Percentiles rank a stretch among this genome's conserved stretches.
These are phyloP conservation scores for Drosophila multiciliata DNA, from an alignment of 2,888 invertebrate genomes.

Conservation along the genomic window DNA sequence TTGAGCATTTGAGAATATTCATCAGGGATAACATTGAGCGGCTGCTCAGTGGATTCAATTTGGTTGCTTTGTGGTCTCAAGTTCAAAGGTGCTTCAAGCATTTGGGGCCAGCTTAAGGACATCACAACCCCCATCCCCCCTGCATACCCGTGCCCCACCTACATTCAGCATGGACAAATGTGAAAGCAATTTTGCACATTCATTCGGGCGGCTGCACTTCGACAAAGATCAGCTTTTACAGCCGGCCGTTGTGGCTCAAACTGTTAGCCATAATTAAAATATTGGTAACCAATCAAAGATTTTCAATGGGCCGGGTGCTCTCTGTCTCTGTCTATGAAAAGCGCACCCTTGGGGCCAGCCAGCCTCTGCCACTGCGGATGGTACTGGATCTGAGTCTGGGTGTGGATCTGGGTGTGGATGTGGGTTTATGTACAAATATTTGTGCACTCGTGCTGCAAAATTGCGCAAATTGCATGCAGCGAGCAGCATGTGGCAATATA, in stretches of 20 bases:
- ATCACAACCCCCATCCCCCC: not conserved
- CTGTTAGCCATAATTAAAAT: constrained; percentile 77
- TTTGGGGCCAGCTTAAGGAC: not conserved
- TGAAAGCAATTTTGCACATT: constrained; percentile 54
- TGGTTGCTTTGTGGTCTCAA: constrained; percentile 1
- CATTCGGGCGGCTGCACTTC: constrained; percentile 37
- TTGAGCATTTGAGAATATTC: not conserved
- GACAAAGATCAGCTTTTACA: constrained; percentile 58
- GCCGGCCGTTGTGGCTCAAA: constrained; percentile 27
- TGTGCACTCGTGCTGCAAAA: constrained; percentile 79
- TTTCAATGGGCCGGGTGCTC: constrained; percentile 55
- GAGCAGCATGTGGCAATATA: constrained; percentile 33
- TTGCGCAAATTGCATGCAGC: constrained; percentile 79
- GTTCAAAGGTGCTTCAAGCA: constrained; percentile 18
- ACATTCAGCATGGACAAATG: constrained; percentile 13
- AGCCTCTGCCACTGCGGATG: not conserved
- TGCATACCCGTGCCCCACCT: not conserved
- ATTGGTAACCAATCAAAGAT: constrained; percentile 80
- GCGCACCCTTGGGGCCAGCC: not conserved
- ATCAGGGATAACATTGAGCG: not conserved
- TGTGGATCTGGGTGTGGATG: not conserved
- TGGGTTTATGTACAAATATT: constrained; percentile 59
- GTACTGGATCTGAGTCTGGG: not conserved
- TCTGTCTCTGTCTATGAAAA: not conserved
- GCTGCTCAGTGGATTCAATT: not conserved